Evolutionary conservation across 1,140 invertebrate genomes (phyloP), one percentile per base, ranked within the genome.

Genomic region (Bombus sibiricus): DNA sequence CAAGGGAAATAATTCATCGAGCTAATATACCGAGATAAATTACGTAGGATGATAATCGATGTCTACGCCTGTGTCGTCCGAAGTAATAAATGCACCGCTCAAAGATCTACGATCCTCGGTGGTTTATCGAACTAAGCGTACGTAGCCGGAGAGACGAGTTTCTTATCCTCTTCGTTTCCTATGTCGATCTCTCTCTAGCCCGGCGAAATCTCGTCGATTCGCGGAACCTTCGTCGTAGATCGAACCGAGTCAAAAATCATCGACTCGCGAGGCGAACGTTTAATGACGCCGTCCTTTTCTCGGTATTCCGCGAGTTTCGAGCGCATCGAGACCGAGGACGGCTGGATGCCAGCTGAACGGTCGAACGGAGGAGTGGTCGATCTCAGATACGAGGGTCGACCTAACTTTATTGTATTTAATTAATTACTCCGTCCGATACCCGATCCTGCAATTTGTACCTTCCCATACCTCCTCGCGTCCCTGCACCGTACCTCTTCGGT

Each of bases 351-450:
- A 75, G 84, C 77, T 85, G 88, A 77, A 88, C 89, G 74, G 91
- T 88, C 90, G 88, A 92, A 90, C 85, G 91, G 90, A 91, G 92
- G 92, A 92, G 92, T 93, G 91, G 92, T 81, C 88, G 92, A 93
- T 92, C 85, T 83, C 86, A 92, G 92, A 93, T 93, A 93, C 88
- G 89, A 91, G 91, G 91, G 89, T 89, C 89, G 88, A 92, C 91
- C 92, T 91, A 92, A 92, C 90, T 92, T 92, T 92, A 92, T 93
- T 92, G 90, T 91, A 92, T 93, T 93, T 93, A 93, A 93, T 93
- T 93, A 93, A 93, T 93, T 93, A 93, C 92, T 93, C 86, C 82
- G 89, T 80, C 86, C 90, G 90, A 92, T 93, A 91, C 81, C 85
- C 92, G 87, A 91, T 92, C 92, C 91, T 91, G 90, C 90, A 93